Conservation (phyloP, 53 echinoderm and acorn worm genomes). For the Echinometra lucunter region DNA sequence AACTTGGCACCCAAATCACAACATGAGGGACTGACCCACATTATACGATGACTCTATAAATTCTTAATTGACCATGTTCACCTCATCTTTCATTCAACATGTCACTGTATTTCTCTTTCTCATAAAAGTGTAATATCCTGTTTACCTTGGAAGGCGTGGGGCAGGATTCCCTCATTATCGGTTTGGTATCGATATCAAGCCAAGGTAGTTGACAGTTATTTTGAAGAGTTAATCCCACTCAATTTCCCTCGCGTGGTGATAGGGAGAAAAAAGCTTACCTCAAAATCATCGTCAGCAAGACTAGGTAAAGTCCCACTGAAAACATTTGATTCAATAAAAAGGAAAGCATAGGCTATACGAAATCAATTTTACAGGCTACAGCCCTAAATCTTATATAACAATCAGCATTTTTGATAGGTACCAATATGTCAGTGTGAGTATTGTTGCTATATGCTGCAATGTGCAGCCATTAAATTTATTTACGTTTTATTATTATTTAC, state of each 20-base stretch:
- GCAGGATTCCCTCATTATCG: conserved; percentile 53
- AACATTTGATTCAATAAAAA: no score
- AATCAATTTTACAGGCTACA: no score
- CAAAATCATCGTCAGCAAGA: neutral
- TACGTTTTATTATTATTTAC: no score
- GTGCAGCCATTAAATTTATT: no score
- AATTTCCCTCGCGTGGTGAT: conserved; percentile 24
- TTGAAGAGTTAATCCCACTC: conserved; percentile 38
- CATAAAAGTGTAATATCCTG: conserved; percentile 39
- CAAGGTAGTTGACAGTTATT: neutral
- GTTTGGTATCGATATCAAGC: conserved; percentile 37
- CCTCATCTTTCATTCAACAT: neutral
- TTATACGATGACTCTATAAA: neutral
- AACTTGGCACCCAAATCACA: no score
- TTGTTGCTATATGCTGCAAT: no score
- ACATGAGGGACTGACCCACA: neutral
- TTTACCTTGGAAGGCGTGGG: conserved; percentile 22
- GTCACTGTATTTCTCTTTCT: neutral
- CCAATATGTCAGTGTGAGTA: no score
- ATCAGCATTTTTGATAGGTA: no score
- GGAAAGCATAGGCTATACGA: no score
- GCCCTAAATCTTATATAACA: no score
- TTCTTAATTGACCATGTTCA: neutral
- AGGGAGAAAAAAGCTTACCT: neutral
- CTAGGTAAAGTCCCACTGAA: neutral